These are phyloP conservation scores for Lasiurus cinereus DNA, from an alignment of 2,113 vertebrate genomes.

Conservation along the genomic window DNA sequence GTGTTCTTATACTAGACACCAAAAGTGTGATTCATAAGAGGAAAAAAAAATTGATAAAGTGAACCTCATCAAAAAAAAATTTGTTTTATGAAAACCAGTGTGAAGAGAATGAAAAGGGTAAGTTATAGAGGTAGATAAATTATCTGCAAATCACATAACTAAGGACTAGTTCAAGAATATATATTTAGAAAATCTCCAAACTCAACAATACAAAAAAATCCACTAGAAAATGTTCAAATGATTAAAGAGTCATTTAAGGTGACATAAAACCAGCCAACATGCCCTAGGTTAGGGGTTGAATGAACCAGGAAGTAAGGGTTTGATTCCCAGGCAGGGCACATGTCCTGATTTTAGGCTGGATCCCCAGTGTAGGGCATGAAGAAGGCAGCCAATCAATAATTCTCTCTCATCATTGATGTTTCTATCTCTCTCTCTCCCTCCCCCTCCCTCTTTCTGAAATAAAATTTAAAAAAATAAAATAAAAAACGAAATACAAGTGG, in stretches of 20 bases:
- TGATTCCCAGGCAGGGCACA: no score
- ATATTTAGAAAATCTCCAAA: neutral
- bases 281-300: no score
- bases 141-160: neutral
- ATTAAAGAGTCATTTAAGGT: neutral
- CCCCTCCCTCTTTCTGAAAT: no score
- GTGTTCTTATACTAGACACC: neutral
- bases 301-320: no score
- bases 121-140: neutral
- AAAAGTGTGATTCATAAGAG: neutral
- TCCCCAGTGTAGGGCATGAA: no score
- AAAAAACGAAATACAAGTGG: no score
- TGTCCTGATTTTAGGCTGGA: no score
- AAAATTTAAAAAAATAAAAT: no score
- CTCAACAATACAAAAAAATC: neutral
- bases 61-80: neutral
- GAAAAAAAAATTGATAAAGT: neutral
- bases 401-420: no score
- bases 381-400: no score
- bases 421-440: no score
- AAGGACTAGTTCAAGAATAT: neutral
- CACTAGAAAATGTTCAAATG: neutral
- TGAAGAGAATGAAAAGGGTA: neutral
- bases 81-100: neutral
- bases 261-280: no score